Evolutionary conservation across 1,140 invertebrate genomes (phyloP).

Genomic region (Eurosta solidaginis): DNA sequence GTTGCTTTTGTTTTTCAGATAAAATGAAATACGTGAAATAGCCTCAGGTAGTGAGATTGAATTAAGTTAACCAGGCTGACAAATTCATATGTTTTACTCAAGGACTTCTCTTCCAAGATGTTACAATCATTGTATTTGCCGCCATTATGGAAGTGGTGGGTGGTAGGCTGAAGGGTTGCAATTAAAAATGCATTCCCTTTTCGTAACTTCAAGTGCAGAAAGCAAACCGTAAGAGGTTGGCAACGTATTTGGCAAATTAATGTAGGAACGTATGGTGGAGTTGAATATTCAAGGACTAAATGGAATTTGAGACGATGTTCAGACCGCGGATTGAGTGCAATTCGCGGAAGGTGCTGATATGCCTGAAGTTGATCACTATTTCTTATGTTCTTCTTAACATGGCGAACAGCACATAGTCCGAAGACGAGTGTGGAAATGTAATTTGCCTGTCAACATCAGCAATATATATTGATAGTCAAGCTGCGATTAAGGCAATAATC

Average conservation of each 20-base stretch:
- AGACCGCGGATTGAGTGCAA: too few species aligned
- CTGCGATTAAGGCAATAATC: too few species aligned
- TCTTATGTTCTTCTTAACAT: too few species aligned
- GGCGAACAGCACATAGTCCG: too few species aligned
- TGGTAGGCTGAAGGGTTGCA: slow-evolving; percentile 8
- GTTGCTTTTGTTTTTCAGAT: slow-evolving; percentile 14
- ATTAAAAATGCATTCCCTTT: slow-evolving; percentile 9
- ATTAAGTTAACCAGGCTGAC: slow-evolving; percentile 26
- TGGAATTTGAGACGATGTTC: background rate
- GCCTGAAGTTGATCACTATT: too few species aligned
- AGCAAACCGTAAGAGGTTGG: too few species aligned
- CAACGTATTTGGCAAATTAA: slow-evolving; percentile 3
- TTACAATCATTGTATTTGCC: background rate
- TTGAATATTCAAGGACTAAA: background rate
- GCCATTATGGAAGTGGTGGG: background rate
- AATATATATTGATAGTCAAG: too few species aligned
- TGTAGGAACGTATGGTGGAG: background rate
- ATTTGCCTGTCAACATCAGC: too few species aligned
- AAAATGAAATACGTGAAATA: slow-evolving; percentile 11
- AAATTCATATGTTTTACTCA: slow-evolving; percentile 19
- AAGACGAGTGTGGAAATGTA: too few species aligned
- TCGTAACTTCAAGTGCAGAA: background rate
- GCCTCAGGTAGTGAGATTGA: slow-evolving; percentile 5
- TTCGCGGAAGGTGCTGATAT: too few species aligned
- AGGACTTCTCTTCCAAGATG: background rate